Percentiles rank a stretch among this genome's conserved stretches.
phyloP scores from a whole-genome alignment of 2,888 invertebrate genomes.

The Ctenicera cuprea region DNA sequence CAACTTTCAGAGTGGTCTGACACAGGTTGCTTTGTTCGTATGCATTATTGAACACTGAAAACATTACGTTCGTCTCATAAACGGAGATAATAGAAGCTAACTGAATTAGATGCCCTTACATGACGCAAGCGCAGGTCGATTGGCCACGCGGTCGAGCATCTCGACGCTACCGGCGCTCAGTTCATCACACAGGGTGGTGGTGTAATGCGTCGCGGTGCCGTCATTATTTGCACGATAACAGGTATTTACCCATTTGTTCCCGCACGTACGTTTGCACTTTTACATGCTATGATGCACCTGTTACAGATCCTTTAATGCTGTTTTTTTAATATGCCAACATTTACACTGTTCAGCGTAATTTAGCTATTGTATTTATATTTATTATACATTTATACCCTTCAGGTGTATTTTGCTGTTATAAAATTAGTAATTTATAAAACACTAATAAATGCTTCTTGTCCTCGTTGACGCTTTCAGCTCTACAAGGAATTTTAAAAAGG shows the following conservation, averaged over 20 bases:
- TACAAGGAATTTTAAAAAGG: too few relatives aligned
- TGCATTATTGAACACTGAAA: slow-evolving; percentile 13
- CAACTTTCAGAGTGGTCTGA: background rate
- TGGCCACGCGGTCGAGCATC: slow-evolving; percentile 47
- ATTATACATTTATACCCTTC: too few relatives aligned
- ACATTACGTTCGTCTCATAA: slow-evolving; percentile 27
- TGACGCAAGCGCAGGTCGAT: slow-evolving; percentile 51
- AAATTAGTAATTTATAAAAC: background rate
- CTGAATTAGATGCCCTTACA: slow-evolving; percentile 37
- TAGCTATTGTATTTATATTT: background rate
- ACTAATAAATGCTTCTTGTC: background rate
- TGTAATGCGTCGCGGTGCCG: slow-evolving; percentile 43
- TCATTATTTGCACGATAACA: slow-evolving; percentile 43
- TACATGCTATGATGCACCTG: slow-evolving; percentile 25
- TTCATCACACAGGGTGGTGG: slow-evolving; percentile 43
- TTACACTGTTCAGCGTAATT: background rate
- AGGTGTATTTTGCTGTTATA: background rate
- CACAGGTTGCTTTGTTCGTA: slow-evolving; percentile 2
- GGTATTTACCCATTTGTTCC: slow-evolving; percentile 45
- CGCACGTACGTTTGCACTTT: slow-evolving; percentile 40
- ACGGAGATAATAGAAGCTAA: slow-evolving; percentile 33
- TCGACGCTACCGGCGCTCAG: slow-evolving; percentile 51
- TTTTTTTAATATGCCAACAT: background rate
- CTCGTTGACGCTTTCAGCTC: background rate
- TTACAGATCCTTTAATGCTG: background rate